These are phyloP conservation scores for Andrena camellia DNA, from an alignment of 2,888 invertebrate genomes.

Conservation along the genomic window DNA sequence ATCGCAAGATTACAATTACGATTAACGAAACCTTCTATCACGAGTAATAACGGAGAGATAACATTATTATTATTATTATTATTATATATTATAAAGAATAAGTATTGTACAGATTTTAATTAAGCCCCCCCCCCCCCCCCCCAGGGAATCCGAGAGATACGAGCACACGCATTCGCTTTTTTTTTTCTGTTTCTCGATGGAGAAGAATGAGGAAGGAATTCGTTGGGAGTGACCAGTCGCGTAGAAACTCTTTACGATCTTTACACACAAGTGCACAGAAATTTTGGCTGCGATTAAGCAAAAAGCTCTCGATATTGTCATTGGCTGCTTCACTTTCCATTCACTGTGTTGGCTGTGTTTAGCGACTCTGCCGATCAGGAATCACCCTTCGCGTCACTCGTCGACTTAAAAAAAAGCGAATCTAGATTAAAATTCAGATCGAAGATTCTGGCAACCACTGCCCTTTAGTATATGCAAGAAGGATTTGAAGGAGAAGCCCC, in stretches of 20 bases:
- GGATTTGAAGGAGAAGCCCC: constrained; percentile 63
- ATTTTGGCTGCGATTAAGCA: not conserved
- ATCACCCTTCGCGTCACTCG: not conserved
- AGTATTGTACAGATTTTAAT: constrained; percentile 71
- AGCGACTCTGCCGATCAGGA: not conserved
- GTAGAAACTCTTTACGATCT: not conserved
- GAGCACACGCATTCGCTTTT: constrained; percentile 56
- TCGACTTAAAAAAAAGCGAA: not conserved
- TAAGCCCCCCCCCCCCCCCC: constrained; percentile 52
- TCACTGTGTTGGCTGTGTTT: not conserved
- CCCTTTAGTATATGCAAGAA: constrained; percentile 59
- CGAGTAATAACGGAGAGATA: constrained; percentile 62
- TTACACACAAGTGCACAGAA: not conserved
- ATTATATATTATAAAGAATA: constrained; percentile 42
- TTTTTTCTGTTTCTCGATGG: constrained; percentile 15
- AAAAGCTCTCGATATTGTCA: not conserved
- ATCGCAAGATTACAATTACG: constrained; percentile 63
- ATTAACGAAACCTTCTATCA: constrained; percentile 62
- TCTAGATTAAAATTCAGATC: constrained; percentile 11
- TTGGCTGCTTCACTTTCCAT: not conserved
- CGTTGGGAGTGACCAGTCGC: not conserved
- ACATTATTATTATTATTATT: constrained; percentile 63
- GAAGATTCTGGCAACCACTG: constrained; percentile 25
- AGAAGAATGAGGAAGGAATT: not conserved
- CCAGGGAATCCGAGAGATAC: constrained; percentile 34